These are phyloP conservation scores for Hylaeus anthracinus DNA, from an alignment of 1,140 invertebrate species.

Conservation along the genomic window DNA sequence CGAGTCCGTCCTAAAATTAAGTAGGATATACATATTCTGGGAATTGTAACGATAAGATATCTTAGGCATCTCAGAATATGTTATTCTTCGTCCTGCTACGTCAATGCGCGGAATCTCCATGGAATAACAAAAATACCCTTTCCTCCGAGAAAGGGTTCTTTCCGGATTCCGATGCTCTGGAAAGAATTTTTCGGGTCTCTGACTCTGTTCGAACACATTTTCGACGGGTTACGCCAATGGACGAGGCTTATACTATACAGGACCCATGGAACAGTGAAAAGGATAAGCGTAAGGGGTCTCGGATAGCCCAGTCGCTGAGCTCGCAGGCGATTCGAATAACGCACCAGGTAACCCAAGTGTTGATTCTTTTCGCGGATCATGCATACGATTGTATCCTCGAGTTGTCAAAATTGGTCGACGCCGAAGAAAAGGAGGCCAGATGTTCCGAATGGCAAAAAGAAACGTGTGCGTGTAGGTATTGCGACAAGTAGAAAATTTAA, in stretches of 20 bases:
- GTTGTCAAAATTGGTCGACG: constrained; percentile 16
- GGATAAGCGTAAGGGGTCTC: constrained; percentile 37
- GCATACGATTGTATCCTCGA: not conserved
- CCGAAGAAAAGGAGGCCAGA: constrained; percentile 8
- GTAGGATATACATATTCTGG: no score
- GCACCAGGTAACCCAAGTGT: constrained; percentile 29
- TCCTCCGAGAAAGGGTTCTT: not conserved
- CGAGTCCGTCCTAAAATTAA: not conserved
- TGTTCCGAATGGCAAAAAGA: constrained; percentile 11
- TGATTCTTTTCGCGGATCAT: constrained; percentile 29
- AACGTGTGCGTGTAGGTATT: not conserved
- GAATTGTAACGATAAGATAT: no score
- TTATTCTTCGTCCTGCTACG: not conserved
- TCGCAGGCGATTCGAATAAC: constrained; percentile 10
- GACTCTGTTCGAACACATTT: not conserved
- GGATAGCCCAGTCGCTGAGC: not conserved
- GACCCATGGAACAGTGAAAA: constrained; percentile 44
- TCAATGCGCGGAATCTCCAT: not conserved
- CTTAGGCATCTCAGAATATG: not conserved
- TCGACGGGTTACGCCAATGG: constrained; percentile 25
- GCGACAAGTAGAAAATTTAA: not conserved
- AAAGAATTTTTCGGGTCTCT: not conserved
- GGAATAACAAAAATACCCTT: not conserved
- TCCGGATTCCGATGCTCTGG: no score
- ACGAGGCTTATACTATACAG: constrained; percentile 14